Evolutionary conservation across 37 sponge, comb jelly and placozoan genomes (phyloP), one percentile per base, ranked within the genome.

Genomic region (Beroe forskalii): DNA sequence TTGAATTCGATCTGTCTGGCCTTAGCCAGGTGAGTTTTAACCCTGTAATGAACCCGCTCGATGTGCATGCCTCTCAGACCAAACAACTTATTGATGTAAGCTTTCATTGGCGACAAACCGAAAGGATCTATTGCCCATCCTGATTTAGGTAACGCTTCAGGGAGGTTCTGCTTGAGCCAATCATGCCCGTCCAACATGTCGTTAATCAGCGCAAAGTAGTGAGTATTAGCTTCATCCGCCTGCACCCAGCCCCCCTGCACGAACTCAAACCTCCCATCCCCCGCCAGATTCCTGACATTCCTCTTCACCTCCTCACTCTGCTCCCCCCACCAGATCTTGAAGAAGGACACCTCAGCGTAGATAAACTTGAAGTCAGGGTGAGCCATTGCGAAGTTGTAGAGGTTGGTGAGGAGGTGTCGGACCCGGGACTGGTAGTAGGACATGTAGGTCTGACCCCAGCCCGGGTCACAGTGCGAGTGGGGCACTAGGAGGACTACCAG

Each of bases 201-300:
- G 89, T 97, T 96, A 3, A 95, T 83, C 96, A 97, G 95, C 66
- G 96, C 96, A 76, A 89, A 96, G 90, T 97, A 97, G 91, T 95
- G 94, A 12, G 97, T 94, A 90, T 95, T 97, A 9, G 99, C 99
- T 31, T 98, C 99, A 89, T 98, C 99, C n/a, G 94, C 95, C 97
- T 96, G 96, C 32, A 96, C 97, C 99, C 99, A 98, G 22, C 99
- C 99, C 67, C 96, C 99, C 0, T 95, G 95, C 62, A 95, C 94
- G 25, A 98, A 95, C 93, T 98, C 99, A 23, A 98, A 62, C 89
- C 95, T 96, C 30, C 94, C 94, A 67, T 91, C 91, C 55, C 38
- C 17, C 44, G 95, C 90, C 62, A 97, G 60, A 14, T n/a, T 14
- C 20, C 28, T 64, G 24, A 64, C 20, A 8, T 24, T 25, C 28